Evolutionary conservation across 2,797 vertebrate genomes (phyloP).

Genomic region (Acipenser oxyrinchus): DNA sequence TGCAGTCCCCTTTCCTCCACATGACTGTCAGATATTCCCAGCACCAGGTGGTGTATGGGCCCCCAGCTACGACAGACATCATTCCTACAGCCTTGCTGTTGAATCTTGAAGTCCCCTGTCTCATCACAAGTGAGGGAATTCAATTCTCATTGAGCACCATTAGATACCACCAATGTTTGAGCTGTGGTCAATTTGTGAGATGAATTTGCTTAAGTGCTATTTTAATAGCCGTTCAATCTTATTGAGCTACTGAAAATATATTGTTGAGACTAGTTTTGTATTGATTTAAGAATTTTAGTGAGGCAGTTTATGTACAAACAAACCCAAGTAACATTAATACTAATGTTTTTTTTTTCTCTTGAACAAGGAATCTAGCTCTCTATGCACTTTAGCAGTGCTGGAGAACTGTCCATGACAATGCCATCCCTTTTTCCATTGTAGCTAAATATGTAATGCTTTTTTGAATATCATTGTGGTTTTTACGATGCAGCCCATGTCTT

Average conservation of each 20-base stretch:
- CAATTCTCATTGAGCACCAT: not conserved
- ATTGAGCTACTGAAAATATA: not conserved
- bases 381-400: no score
- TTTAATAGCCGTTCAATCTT: not conserved
- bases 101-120: not conserved
- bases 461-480: not conserved
- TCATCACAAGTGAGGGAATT: not conserved
- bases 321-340: not conserved
- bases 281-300: not conserved
- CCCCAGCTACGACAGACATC: not conserved
- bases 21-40: not conserved
- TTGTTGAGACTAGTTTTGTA: not conserved
- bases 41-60: not conserved
- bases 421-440: no score
- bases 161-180: not conserved
- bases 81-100: not conserved
- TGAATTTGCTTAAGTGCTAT: constrained; percentile 2
- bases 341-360: no score
- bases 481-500: not conserved
- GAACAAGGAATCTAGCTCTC: no score
- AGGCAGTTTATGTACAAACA: not conserved
- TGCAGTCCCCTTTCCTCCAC: no score
- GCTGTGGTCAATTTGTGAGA: not conserved
- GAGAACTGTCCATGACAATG: no score
- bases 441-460: no score